Evolutionary conservation across 2,888 invertebrate genomes (phyloP), one percentile per base, ranked within the genome.

Genomic region (Synergus umbraculus): DNA sequence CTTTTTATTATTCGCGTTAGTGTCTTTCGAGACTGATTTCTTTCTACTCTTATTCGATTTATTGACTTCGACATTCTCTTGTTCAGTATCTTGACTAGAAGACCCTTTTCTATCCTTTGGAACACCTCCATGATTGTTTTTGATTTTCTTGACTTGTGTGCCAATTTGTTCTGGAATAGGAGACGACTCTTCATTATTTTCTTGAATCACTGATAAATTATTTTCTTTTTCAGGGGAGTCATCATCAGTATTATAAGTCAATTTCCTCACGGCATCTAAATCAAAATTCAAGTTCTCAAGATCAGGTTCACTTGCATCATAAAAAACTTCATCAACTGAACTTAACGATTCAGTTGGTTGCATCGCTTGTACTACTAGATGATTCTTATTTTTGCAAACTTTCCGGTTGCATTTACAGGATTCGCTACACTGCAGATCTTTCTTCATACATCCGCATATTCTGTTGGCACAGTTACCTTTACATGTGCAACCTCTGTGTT

Each of bases 371-470:
- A 46, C 46, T 67, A 46, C 18, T 18, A 63, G 76, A 4, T 12
- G 18, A 44, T 58, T 66, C 80, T 88, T 82, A 79, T 89, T 89
- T 65, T 83, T 67, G 63, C 90, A 89, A 7, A n/a, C 2, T 4
- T 13, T 10, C 41, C 77, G 58, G n/a, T 76, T 79, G 18, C 89
- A 89, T 77, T 79, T 86, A 64, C 90, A 89, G 4, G 58, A 73
- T 4, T 82, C 76, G 4, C 46, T 44, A 66, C 90, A 89, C 1
- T 37, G 18, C 0, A 22, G 37, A 4, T 84, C 76, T 13, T 83
- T 87, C 37, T 86, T 89, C 0, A 87, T 81, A 73, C 89, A 89
- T 0, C 88, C 88, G 79, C 89, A 89, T 13, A 67, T 77, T 77
- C 83, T 87, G 0, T 58, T 81, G 0, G 81, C 58, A 44, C 89